Evolutionary conservation across 2,797 vertebrate genomes (phyloP).

Genomic region (Rhinatrema bivittatum): DNA sequence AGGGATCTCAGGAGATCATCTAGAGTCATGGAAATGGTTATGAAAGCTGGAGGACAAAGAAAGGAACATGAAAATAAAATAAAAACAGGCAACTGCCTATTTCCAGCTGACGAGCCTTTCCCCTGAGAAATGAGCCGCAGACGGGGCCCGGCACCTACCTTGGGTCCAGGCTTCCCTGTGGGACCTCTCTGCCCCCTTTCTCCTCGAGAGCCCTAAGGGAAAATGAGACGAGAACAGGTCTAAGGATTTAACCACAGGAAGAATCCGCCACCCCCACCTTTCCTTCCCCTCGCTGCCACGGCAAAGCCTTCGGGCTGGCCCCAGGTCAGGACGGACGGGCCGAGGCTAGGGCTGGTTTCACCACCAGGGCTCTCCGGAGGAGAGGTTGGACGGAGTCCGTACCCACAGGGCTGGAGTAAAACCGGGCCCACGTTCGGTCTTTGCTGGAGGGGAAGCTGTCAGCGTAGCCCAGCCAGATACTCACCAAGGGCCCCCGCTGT

Average conservation of each 20-base stretch:
- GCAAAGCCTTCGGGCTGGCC: background rate
- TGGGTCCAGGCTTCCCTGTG: slow-evolving; percentile 79
- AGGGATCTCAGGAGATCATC: too few species aligned
- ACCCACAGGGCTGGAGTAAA: too few species aligned
- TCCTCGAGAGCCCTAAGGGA: slow-evolving; percentile 66
- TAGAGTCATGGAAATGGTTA: too few species aligned
- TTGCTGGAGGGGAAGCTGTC: rapidly evolving
- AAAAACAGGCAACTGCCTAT: too few species aligned
- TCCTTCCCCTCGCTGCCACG: background rate
- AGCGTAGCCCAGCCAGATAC: slow-evolving; percentile 11
- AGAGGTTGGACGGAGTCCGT: background rate
- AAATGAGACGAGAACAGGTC: background rate
- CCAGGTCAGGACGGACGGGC: background rate
- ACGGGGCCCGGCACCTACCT: too few species aligned
- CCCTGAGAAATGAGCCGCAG: too few species aligned
- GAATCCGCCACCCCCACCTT: background rate
- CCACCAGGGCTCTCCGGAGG: too few species aligned
- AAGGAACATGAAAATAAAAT: too few species aligned
- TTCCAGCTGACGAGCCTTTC: too few species aligned
- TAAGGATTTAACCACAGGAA: too few species aligned
- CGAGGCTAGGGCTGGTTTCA: too few species aligned
- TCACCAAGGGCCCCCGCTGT: slow-evolving; percentile 77
- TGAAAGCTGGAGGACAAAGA: too few species aligned
- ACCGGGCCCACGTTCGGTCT: rapidly evolving
- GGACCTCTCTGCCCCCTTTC: slow-evolving; percentile 76